These are phyloP conservation scores for Ormyrus pomaceus DNA, from an alignment of 2,888 invertebrate species.

Conservation along the genomic window DNA sequence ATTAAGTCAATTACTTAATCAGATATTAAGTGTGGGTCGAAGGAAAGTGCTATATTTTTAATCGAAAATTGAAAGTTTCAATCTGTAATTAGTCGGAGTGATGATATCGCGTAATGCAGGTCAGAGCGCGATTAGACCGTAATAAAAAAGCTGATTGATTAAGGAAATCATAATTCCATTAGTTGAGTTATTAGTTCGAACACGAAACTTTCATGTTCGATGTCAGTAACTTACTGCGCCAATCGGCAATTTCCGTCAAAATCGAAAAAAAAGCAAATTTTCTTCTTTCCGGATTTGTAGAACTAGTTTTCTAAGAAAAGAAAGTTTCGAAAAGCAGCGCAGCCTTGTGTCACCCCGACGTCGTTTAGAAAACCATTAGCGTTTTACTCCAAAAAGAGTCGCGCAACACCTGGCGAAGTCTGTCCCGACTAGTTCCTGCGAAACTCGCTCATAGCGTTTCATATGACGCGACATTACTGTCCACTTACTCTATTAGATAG, in stretches of 20 bases:
- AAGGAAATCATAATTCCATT: no score
- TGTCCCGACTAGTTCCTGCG: neutral
- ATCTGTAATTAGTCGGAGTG: no score
- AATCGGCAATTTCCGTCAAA: no score
- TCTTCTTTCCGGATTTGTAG: no score
- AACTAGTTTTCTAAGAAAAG: neutral
- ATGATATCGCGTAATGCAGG: no score
- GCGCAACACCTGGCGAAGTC: slow-evolving; percentile 3
- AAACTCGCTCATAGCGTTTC: neutral
- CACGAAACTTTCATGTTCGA: neutral
- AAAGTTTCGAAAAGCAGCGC: neutral
- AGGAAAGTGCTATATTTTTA: no score
- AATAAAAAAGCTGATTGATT: no score
- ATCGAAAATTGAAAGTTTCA: no score
- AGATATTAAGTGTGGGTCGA: no score
- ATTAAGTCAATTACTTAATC: no score
- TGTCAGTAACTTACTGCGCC: neutral
- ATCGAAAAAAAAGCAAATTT: no score
- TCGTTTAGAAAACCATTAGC: neutral
- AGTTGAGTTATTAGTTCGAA: neutral
- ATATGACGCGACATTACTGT: neutral
- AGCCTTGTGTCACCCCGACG: neutral
- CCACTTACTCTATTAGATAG: slow-evolving; percentile 16
- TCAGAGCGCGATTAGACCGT: no score
- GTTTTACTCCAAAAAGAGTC: neutral